Percentiles rank a stretch among this genome's conserved stretches.
Conservation (phyloP, 2,797 vertebrate species). For the Menidia menidia region DNA sequence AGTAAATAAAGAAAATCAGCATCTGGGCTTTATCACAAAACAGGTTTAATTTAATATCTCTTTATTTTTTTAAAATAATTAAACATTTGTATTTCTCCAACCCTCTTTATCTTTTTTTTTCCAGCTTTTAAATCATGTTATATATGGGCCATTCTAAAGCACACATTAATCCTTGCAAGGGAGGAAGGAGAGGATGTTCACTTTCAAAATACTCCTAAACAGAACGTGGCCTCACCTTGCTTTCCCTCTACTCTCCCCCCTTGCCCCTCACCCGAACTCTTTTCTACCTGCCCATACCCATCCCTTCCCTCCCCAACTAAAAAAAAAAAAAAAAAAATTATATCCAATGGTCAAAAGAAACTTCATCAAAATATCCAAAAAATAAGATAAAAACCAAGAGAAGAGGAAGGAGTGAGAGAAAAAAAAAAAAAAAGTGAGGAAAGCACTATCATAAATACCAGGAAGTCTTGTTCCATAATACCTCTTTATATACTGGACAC, state of each 20-base stretch:
- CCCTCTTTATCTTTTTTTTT: slow-evolving; percentile 74
- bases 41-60: slow-evolving; percentile 89
- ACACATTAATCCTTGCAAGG: slow-evolving; percentile 74
- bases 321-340: slow-evolving; percentile 58
- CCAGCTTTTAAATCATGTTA: slow-evolving; percentile 77
- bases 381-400: slow-evolving; percentile 70
- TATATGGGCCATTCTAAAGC: slow-evolving; percentile 81
- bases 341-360: slow-evolving; percentile 75
- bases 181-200: slow-evolving; percentile 57
- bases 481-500: slow-evolving; percentile 82
- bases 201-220: slow-evolving; percentile 36
- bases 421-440: slow-evolving; percentile 42
- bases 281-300: slow-evolving; percentile 36
- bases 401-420: slow-evolving; percentile 46
- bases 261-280: slow-evolving; percentile 15
- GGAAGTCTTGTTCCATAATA: slow-evolving; percentile 81
- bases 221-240: slow-evolving; percentile 43
- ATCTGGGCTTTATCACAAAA: slow-evolving; percentile 85
- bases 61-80: slow-evolving; percentile 90
- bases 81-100: slow-evolving; percentile 88
- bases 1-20: slow-evolving; percentile 67
- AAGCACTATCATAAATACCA: slow-evolving; percentile 78
- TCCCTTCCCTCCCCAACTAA: slow-evolving; percentile 51
- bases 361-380: slow-evolving; percentile 73
- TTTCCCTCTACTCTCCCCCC: slow-evolving; percentile 18